A percentile compares a stretch with the other conserved stretches of the same genome.
These are phyloP conservation scores for Kryptolebias marmoratus DNA, from an alignment of 2,113 vertebrate genomes.

Conservation along the genomic window DNA sequence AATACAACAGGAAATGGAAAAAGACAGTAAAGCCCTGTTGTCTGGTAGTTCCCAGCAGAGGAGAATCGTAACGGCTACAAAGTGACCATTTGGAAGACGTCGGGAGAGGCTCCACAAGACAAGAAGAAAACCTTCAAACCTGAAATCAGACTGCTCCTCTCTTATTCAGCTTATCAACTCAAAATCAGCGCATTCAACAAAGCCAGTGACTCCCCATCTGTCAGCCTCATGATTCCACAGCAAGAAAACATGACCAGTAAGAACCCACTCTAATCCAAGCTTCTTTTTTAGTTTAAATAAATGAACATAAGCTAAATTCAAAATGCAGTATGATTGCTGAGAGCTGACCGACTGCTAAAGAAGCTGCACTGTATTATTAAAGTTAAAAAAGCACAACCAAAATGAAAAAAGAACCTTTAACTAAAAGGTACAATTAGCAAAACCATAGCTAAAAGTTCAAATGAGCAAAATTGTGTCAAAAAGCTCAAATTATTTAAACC, in stretches of 20 bases:
- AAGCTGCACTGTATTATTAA: not conserved
- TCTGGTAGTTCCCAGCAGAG: constrained; percentile 46
- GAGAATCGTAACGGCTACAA: constrained; percentile 39
- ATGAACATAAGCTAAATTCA: too few species aligned
- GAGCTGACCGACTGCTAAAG: too few species aligned
- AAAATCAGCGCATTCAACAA: constrained; percentile 66
- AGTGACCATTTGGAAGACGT: constrained; percentile 66
- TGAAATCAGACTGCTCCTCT: constrained; percentile 66
- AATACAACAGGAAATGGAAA: too few species aligned
- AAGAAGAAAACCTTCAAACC: constrained; percentile 5
- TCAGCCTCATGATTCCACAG: constrained; percentile 13
- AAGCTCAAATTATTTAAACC: too few species aligned
- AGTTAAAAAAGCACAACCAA: not conserved
- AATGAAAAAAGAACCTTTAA: not conserved
- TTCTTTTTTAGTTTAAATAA: too few species aligned
- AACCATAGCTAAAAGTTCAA: too few species aligned
- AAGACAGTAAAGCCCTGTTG: not conserved
- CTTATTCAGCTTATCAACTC: constrained; percentile 70
- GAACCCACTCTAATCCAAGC: not conserved
- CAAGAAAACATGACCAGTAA: constrained; percentile 7
- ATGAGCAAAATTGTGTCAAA: too few species aligned
- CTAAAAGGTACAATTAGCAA: too few species aligned
- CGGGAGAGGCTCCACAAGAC: constrained; percentile 41
- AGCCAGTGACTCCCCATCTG: constrained; percentile 63
- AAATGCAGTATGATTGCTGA: too few species aligned